Base-by-base conservation (phyloP, 2,888 invertebrate genomes). In the Leucozona laternaria region DNA sequence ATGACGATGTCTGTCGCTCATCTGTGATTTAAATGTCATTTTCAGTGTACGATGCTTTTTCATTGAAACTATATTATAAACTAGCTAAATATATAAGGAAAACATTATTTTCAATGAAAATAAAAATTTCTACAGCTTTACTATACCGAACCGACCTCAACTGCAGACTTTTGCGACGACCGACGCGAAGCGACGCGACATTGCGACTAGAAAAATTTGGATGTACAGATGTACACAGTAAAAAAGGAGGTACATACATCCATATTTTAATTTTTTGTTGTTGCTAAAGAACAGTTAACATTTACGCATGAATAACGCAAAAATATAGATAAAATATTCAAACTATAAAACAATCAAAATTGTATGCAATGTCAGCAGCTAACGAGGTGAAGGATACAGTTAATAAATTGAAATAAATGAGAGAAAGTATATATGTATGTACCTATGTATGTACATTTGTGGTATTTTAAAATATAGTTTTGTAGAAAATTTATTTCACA, bases 1-100 rank as follows among this genome's bases (percentile, higher is more conserved):
- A 79, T 76, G 75, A 64, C 79, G 79, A 76, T 76, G 84, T 48
- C 75, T 84, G 79, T 84, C 84, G 79, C 75, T 84, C 84, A 84
- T 84, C 71, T 84, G 70, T 84, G 75, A 79, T 75, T 71, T 66
- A 79, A 84, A 84, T 79, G 84, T 79, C 79, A 76, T 76, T 79
- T 83, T 79, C 45, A 57, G 60, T 60, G 57, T 22, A 72, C 77
- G 40, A 62, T 53, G 62, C 13, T 45, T 28, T 79, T 70, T 79
- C 83, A 75, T 45, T 70, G 73, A 73, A 79, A 73, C 58, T 43
- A 55, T 31, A 25, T 34, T n/a, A n/a, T n/a, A n/a, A 71, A 71
- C 37, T 64, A 58, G 57, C 72, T 34, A 72, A 64, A 71, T 62
- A 58, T 66, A 66, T 53, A 58, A 22, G 57, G 53, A 48, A 66